phyloP scores from a whole-genome alignment of 53 echinoderm and acorn worm genomes.

The Crossaster papposus region DNA sequence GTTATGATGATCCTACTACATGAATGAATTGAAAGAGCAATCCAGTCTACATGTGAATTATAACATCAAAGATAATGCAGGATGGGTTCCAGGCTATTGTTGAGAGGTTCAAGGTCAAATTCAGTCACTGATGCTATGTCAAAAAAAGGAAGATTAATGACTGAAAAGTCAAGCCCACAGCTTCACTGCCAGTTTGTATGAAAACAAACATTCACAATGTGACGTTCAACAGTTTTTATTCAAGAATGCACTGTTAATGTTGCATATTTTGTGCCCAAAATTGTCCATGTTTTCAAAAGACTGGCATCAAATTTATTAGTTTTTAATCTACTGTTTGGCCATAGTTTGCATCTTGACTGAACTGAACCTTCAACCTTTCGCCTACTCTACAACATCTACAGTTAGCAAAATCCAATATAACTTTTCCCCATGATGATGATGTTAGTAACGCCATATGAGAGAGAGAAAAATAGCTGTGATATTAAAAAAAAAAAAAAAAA shows the following conservation, averaged over 20 bases:
- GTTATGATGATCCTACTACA: conserved; percentile 23
- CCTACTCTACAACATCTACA: neutral
- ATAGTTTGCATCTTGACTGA: conserved; percentile 18
- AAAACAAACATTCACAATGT: neutral
- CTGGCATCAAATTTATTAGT: no score
- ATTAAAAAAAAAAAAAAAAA: neutral
- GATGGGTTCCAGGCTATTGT: neutral
- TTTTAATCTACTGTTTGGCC: neutral
- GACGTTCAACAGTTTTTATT: neutral
- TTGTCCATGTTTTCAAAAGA: no score
- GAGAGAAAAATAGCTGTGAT: neutral
- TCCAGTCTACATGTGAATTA: neutral
- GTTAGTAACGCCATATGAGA: conserved; percentile 12
- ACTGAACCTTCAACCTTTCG: conserved; percentile 12
- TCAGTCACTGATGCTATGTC: conserved; percentile 28
- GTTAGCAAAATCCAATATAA: neutral
- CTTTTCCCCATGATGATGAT: conserved; percentile 35
- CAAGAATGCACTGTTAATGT: neutral
- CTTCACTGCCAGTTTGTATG: neutral
- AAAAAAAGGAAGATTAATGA: neutral
- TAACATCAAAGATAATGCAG: neutral
- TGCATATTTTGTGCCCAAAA: no score
- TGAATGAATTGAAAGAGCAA: neutral
- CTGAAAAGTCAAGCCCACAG: neutral
- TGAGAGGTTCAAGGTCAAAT: conserved; percentile 15